Base-by-base conservation (phyloP, 2,113 vertebrate genomes). In the Megaceryle torquata region DNA sequence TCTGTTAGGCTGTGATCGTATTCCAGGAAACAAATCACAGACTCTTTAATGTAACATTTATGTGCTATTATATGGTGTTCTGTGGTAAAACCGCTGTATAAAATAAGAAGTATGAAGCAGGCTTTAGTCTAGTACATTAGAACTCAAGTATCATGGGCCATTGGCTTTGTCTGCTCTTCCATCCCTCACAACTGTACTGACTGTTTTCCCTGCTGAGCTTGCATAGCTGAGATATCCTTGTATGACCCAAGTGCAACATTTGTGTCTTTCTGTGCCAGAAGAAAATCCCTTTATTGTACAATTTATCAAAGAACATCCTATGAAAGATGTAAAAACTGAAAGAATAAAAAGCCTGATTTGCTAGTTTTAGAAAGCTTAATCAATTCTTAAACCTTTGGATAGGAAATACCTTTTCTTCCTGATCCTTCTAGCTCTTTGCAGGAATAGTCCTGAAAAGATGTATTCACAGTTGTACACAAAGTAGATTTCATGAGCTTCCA, bases 381-480 rank as follows among this genome's bases (percentile, higher is more conserved):
- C 0, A 2, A 28, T 82, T 76, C 57, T 72, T 63, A 64, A 84
- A 48, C 20, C 4, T 64, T 86, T 63, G 21, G 19, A 17, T 7
- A 67, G n/a, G 48, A 90, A 70, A 26, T n/a, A 44, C 4, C 6
- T 57, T 44, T 82, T 75, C 29, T 83, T 87, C 25, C 24, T 87
- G n/a, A 68, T 88, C 74, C 16, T 95, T 91, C 53, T 60, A 37
- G 43, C 25, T 54, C 18, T 95, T 84, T 70, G 69, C 53, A 94
- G 51, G 51, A 70, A 88, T 69, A 43, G 14, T 82, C 37, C 20
- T 57, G 29, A 95, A 93, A 96, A 95, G 63, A 79, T 53, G 44
- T 25, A 24, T 86, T 94, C 57, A 54, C 43, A 69, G 50, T 51
- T 74, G 12, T 89, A 78, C 51, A 39, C 2, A 57, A 79, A 91